Evolutionary conservation across 2,797 vertebrate species (phyloP).

Genomic region (Linurgus olivaceus): DNA sequence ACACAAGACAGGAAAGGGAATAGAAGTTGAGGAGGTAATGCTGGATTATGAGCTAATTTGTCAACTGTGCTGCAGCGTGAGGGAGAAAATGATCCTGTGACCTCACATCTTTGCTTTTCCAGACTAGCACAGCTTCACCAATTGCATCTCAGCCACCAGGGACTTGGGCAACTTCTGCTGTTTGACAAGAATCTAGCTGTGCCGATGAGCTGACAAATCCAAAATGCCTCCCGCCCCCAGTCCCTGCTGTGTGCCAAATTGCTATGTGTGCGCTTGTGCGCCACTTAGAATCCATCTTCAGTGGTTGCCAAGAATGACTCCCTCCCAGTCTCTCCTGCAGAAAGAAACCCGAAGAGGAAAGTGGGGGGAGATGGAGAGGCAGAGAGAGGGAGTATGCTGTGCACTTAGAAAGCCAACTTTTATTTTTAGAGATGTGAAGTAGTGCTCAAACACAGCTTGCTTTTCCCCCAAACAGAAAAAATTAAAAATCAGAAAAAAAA

Average conservation of each 20-base stretch:
- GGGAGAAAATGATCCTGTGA: neutral
- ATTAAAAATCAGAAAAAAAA: neutral
- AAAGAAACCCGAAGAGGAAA: neutral
- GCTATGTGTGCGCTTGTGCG: neutral
- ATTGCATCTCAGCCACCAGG: constrained; percentile 9
- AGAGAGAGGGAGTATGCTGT: neutral
- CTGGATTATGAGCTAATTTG: neutral
- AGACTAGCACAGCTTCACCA: neutral
- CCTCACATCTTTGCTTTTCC: constrained; percentile 9
- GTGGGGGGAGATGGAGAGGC: neutral
- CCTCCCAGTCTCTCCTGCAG: neutral
- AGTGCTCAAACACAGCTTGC: neutral
- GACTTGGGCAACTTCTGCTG: constrained; percentile 35
- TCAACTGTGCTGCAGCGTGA: neutral
- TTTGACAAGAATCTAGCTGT: constrained; percentile 54
- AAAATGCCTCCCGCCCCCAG: constrained; percentile 35
- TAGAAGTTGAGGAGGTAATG: neutral
- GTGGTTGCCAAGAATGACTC: neutral
- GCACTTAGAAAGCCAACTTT: constrained; percentile 32
- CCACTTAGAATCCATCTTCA: constrained; percentile 30
- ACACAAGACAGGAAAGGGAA: neutral
- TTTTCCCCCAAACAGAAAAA: constrained; percentile 1
- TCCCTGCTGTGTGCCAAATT: constrained; percentile 62
- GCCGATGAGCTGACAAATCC: constrained; percentile 58
- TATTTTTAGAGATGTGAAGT: constrained; percentile 46